Evolutionary conservation across 2,888 invertebrate genomes (phyloP).

Genomic region (Acrobasis repandana): DNA sequence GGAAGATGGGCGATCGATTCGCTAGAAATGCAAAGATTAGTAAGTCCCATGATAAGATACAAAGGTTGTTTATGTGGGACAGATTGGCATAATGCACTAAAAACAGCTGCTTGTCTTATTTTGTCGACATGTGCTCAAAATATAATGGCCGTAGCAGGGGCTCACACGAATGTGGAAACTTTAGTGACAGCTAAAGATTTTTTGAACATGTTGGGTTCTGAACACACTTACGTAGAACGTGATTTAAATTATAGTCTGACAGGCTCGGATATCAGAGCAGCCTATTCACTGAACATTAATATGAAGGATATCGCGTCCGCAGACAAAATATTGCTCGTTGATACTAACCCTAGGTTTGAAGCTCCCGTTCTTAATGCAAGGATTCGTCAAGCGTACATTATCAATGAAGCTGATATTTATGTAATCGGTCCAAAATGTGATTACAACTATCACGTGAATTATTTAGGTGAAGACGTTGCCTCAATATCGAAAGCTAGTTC

Average conservation of each 20-base stretch:
- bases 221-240: slow-evolving; percentile 62
- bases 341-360: slow-evolving; percentile 98
- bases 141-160: slow-evolving; percentile 65
- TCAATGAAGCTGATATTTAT: slow-evolving; percentile 93
- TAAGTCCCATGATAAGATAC: slow-evolving; percentile 94
- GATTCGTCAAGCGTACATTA: slow-evolving; percentile 94
- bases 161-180: slow-evolving; percentile 67
- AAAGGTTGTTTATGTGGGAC: slow-evolving; percentile 88
- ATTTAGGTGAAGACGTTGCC: slow-evolving; percentile 48
- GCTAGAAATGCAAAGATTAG: slow-evolving; percentile 95
- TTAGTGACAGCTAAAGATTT: slow-evolving; percentile 69
- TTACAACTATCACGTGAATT: slow-evolving; percentile 87
- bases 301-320: slow-evolving; percentile 89
- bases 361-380: slow-evolving; percentile 97
- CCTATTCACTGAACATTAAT: slow-evolving; percentile 74
- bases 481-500: slow-evolving; percentile 39
- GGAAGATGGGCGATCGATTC: slow-evolving; percentile 98
- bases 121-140: slow-evolving; percentile 83
- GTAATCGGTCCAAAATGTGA: slow-evolving; percentile 95
- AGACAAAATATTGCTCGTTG: slow-evolving; percentile 94
- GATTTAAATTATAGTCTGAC: slow-evolving; percentile 46
- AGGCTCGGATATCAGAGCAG: slow-evolving; percentile 57
- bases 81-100: slow-evolving; percentile 96
- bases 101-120: slow-evolving; percentile 85
- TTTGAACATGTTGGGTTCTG: slow-evolving; percentile 62